A percentile compares a stretch with the other conserved stretches of the same genome.
Conservation (phyloP, 2,113 vertebrate genomes). For the Vidua chalybeata region DNA sequence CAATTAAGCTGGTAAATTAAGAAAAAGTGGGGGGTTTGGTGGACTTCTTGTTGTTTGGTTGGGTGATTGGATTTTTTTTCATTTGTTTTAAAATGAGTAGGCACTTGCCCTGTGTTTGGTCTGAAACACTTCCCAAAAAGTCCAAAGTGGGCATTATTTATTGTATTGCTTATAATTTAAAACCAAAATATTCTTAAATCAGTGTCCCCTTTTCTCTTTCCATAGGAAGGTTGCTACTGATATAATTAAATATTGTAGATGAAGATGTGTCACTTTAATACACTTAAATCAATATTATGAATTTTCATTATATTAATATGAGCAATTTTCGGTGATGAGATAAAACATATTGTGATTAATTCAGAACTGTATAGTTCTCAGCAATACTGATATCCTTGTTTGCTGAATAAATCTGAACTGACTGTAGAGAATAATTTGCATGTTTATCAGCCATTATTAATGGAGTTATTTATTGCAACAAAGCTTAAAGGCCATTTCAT, state of each 20-base stretch:
- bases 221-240: neutral
- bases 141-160: neutral
- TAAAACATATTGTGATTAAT: constrained; percentile 15
- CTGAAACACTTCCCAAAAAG: neutral
- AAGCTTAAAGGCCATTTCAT: constrained; percentile 46
- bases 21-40: accelerated
- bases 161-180: neutral
- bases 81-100: neutral
- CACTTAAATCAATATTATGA: neutral
- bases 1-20: neutral
- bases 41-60: neutral
- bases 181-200: neutral
- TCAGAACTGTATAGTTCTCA: neutral
- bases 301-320: neutral
- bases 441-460: constrained; percentile 62
- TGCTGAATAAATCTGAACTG: constrained; percentile 37
- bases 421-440: constrained; percentile 58
- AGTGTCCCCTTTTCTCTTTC: neutral
- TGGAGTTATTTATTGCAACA: constrained; percentile 50
- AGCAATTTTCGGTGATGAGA: neutral
- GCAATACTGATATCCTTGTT: neutral
- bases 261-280: neutral
- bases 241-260: neutral
- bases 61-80: neutral
- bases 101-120: neutral